phyloP scores from a whole-genome alignment of 2,888 invertebrate species.

The Agrotis clavis region DNA sequence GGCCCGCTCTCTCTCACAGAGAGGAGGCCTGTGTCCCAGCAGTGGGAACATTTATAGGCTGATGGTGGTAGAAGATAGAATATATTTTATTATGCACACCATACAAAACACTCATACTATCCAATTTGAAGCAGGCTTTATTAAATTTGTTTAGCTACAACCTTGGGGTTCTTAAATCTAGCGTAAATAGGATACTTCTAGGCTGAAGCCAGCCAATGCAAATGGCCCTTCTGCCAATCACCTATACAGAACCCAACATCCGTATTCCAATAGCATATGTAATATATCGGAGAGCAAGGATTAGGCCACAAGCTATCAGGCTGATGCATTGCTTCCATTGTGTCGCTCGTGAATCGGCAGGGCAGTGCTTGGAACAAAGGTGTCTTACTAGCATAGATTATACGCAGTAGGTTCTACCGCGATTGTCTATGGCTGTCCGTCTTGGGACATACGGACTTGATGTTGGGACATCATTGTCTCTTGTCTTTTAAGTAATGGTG shows the following conservation, averaged over 20 bases:
- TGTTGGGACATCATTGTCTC: not conserved
- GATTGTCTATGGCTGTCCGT: slow-evolving; percentile 51
- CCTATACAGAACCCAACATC: slow-evolving; percentile 20
- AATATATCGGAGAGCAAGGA: slow-evolving; percentile 70
- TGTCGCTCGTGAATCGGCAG: slow-evolving; percentile 75
- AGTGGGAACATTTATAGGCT: no score
- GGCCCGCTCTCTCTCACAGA: no score
- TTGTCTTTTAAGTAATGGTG: no score
- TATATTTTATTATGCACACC: no score
- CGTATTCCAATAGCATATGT: slow-evolving; percentile 62
- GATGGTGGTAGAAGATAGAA: no score
- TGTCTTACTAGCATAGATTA: slow-evolving; percentile 73
- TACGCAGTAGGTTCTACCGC: slow-evolving; percentile 52
- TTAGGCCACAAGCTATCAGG: slow-evolving; percentile 78
- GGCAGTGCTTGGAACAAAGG: slow-evolving; percentile 76
- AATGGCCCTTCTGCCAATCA: slow-evolving; percentile 31
- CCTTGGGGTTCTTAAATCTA: no score
- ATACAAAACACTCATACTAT: no score
- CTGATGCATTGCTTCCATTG: slow-evolving; percentile 83
- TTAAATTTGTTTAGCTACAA: no score
- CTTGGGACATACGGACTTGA: slow-evolving; percentile 42
- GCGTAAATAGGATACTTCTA: no score
- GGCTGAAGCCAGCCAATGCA: not conserved
- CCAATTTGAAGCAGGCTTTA: no score
- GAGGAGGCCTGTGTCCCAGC: no score